phyloP scores from a whole-genome alignment of 2,888 invertebrate species.

The Euproctis similis region DNA sequence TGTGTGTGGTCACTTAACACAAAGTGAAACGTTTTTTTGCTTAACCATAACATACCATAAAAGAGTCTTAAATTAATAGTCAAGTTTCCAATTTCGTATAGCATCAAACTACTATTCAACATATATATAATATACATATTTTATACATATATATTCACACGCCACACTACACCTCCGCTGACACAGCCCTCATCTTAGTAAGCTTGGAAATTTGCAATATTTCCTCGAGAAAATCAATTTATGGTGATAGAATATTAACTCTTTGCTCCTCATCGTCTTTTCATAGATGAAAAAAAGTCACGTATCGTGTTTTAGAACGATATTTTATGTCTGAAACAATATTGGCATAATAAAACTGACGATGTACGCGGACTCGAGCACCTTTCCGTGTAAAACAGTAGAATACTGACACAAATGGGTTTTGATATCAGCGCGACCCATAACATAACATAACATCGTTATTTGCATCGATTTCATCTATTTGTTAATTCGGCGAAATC shows the following conservation, averaged over 20 bases:
- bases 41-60: no score
- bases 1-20: no score
- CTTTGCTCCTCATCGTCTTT: slow-evolving; percentile 35
- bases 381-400: slow-evolving; percentile 14
- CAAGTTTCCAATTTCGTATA: no score
- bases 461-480: slow-evolving; percentile 17
- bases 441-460: slow-evolving; percentile 16
- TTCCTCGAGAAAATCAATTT: slow-evolving; percentile 62
- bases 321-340: slow-evolving; percentile 42
- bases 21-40: no score
- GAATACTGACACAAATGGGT: slow-evolving; percentile 4
- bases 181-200: slow-evolving; percentile 31
- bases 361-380: no score
- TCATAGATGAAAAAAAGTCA: slow-evolving; percentile 57
- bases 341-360: slow-evolving; percentile 38
- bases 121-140: no score
- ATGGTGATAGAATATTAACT: slow-evolving; percentile 48
- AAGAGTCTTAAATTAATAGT: no score
- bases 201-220: no score
- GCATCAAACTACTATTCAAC: no score
- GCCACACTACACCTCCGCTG: slow-evolving; percentile 35
- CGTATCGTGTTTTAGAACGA: slow-evolving; percentile 51
- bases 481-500: slow-evolving; percentile 20
- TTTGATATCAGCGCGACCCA: slow-evolving; percentile 9
- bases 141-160: no score